Evolutionary conservation across 2,888 invertebrate species (phyloP).

Genomic region (Drosophila acutilabella): DNA sequence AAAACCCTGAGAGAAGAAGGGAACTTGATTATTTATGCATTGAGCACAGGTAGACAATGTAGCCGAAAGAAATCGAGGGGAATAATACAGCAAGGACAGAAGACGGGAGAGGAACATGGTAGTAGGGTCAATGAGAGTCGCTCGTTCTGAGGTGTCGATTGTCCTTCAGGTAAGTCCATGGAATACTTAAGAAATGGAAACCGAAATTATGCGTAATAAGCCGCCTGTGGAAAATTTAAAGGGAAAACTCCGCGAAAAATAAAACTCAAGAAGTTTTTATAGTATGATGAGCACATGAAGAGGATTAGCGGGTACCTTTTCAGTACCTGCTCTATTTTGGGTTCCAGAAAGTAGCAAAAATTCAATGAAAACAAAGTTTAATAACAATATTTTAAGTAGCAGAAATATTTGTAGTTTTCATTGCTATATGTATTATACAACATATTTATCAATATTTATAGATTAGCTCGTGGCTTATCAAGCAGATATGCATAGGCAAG

Average conservation of each 20-base stretch:
- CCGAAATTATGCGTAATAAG: slow-evolving; percentile 60
- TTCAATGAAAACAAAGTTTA: not conserved
- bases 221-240: slow-evolving; percentile 36
- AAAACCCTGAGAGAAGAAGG: not conserved
- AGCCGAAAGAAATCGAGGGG: not conserved
- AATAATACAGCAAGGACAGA: not conserved
- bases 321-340: slow-evolving; percentile 23
- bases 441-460: not conserved
- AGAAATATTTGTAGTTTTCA: too few relatives aligned
- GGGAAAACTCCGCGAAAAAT: slow-evolving; percentile 47
- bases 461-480: not conserved
- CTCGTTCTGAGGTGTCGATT: slow-evolving; percentile 45
- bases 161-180: slow-evolving; percentile 52
- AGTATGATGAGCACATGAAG: slow-evolving; percentile 11
- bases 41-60: slow-evolving; percentile 50
- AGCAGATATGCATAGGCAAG: not conserved
- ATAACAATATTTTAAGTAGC: not conserved
- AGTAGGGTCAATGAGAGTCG: slow-evolving; percentile 4
- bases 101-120: slow-evolving; percentile 12
- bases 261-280: slow-evolving; percentile 7
- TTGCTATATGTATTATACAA: not conserved
- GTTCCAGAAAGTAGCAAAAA: not conserved
- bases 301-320: slow-evolving; percentile 27
- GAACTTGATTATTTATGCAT: slow-evolving; percentile 53
- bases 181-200: slow-evolving; percentile 32